Conservation (phyloP, 92 coral and sea anemone genomes). For the Muricea muricata region DNA sequence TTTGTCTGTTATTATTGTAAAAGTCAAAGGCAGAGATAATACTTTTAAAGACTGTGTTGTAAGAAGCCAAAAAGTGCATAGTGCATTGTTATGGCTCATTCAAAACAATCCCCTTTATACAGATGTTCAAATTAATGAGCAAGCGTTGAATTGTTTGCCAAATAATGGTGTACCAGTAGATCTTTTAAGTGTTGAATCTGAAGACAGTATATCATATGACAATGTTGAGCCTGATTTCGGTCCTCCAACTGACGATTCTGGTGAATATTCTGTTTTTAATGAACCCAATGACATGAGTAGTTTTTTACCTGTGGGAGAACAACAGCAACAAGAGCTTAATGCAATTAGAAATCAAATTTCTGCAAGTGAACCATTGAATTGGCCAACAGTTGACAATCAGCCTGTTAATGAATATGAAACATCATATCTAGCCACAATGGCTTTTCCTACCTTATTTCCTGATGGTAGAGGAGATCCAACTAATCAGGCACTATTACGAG, state of each 20-base stretch:
- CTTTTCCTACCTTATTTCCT: no score
- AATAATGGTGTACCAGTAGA: conserved; percentile 69
- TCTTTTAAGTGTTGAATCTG: conserved; percentile 67
- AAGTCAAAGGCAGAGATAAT: conserved; percentile 66
- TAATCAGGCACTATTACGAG: neutral
- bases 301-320: neutral
- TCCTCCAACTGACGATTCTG: conserved; percentile 36
- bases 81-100: conserved; percentile 69
- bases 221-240: conserved; percentile 40
- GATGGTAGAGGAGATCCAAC: no score
- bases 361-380: neutral
- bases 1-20: no score
- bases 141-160: conserved; percentile 55
- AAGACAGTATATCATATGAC: conserved; percentile 13
- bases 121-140: conserved; percentile 46
- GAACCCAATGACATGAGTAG: neutral
- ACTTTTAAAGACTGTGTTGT: conserved; percentile 71
- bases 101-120: conserved; percentile 62
- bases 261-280: conserved; percentile 20
- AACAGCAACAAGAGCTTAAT: neutral
- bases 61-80: conserved; percentile 61
- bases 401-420: neutral
- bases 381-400: neutral
- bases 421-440: neutral
- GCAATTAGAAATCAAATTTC: neutral